phyloP scores from a whole-genome alignment of 2,888 invertebrate genomes.

The Dugesia japonica region DNA sequence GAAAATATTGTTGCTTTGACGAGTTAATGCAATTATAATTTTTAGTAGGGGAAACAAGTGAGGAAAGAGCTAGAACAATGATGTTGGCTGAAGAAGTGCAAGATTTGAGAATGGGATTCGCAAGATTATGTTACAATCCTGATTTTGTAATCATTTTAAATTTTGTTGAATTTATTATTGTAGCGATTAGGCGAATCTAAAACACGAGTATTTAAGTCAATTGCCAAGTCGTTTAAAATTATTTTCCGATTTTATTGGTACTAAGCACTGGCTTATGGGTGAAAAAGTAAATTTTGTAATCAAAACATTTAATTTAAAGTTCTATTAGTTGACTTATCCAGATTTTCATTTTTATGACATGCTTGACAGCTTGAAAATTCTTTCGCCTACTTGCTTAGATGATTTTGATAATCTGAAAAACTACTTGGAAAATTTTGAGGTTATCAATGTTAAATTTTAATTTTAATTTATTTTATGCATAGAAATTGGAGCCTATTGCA shows the following conservation, averaged over 20 bases:
- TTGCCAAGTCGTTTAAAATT: background rate
- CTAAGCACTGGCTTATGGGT: background rate
- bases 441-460: background rate
- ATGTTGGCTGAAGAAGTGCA: background rate
- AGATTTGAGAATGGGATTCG: background rate
- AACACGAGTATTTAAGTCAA: background rate
- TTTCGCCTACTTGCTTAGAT: background rate
- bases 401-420: background rate
- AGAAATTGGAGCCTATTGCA: background rate
- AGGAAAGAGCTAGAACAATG: background rate
- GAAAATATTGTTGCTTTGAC: background rate
- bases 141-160: slow-evolving; percentile 17
- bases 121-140: slow-evolving; percentile 17
- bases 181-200: background rate
- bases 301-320: too few species aligned
- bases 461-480: background rate
- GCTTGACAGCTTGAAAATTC: background rate
- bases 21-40: background rate
- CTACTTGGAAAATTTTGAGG: background rate
- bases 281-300: too few species aligned
- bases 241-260: background rate
- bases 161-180: background rate
- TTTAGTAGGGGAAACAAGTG: background rate
- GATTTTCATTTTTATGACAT: background rate
- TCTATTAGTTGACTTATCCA: background rate